Evolutionary conservation across 2,888 invertebrate species (phyloP).

Genomic region (Oxystoma pomonae): DNA sequence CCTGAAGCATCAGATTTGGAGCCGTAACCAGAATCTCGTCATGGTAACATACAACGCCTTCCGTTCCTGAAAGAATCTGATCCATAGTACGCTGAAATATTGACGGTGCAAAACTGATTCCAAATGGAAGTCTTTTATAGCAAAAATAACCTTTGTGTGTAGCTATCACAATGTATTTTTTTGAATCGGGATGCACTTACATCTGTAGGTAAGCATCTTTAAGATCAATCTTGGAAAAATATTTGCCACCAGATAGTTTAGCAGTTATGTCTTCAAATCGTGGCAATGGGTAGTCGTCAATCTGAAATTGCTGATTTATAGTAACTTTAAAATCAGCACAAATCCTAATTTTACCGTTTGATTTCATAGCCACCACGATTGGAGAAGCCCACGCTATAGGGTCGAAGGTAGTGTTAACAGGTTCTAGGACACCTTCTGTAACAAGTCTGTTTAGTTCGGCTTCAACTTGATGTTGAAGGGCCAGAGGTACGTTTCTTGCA

Average conservation of each 20-base stretch:
- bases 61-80: slow-evolving; percentile 12
- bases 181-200: slow-evolving; percentile 9
- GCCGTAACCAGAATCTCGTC: slow-evolving; percentile 12
- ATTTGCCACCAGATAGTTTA: slow-evolving; percentile 16
- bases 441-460: slow-evolving; percentile 26
- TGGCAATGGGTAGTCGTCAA: no score
- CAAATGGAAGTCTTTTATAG: no score
- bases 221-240: slow-evolving; percentile 19
- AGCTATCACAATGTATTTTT: not conserved
- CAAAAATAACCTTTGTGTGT: slow-evolving; percentile 2
- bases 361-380: slow-evolving; percentile 24
- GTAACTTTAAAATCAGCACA: no score
- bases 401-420: slow-evolving; percentile 20
- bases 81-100: no score
- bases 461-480: slow-evolving; percentile 23
- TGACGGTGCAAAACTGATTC: no score
- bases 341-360: slow-evolving; percentile 25
- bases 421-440: slow-evolving; percentile 23
- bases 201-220: slow-evolving; percentile 20
- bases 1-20: slow-evolving; percentile 2
- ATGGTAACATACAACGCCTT: slow-evolving; percentile 9
- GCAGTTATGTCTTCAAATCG: no score
- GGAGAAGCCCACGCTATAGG: slow-evolving; percentile 30
- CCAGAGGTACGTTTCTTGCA: slow-evolving; percentile 11
- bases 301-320: slow-evolving; percentile 10